These are phyloP conservation scores for Mixornis gularis DNA, from an alignment of 2,113 vertebrate genomes.

Conservation along the genomic window DNA sequence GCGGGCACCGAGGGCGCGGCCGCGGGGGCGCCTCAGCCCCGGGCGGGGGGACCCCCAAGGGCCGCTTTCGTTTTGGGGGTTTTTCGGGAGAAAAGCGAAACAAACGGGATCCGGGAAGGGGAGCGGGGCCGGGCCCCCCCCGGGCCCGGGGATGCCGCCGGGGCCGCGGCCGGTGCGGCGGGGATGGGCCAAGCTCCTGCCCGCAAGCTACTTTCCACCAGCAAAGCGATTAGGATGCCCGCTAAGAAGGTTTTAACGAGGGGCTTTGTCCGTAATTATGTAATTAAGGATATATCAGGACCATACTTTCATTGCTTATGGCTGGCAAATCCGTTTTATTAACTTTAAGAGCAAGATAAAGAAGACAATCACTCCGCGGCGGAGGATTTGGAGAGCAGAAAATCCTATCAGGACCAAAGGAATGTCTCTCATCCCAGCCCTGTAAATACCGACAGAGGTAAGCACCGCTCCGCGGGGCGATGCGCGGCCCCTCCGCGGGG, in stretches of 20 bases:
- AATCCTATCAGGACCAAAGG: conserved; percentile 84
- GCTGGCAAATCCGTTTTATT: conserved; percentile 75
- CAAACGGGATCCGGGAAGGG: neutral
- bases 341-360: conserved; percentile 79
- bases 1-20: neutral
- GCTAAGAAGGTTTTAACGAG: conserved; percentile 65
- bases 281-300: conserved; percentile 66
- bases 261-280: conserved; percentile 62
- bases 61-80: neutral
- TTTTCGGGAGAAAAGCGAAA: neutral
- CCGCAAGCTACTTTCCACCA: conserved; percentile 39
- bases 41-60: fast-evolving
- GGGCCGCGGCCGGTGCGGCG: neutral
- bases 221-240: conserved; percentile 55
- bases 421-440: conserved; percentile 78
- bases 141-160: neutral
- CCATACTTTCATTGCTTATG: conserved; percentile 66
- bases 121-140: neutral
- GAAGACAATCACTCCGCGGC: conserved; percentile 80
- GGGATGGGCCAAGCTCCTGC: neutral
- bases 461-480: neutral
- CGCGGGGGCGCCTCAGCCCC: neutral
- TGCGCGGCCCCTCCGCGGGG: neutral
- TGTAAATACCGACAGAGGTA: conserved; percentile 83
- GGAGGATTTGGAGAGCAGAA: conserved; percentile 87